A percentile compares a stretch with the other conserved stretches of the same genome.
Evolutionary conservation across 2,888 invertebrate species (phyloP).

Genomic region (Marronus borbonicus): DNA sequence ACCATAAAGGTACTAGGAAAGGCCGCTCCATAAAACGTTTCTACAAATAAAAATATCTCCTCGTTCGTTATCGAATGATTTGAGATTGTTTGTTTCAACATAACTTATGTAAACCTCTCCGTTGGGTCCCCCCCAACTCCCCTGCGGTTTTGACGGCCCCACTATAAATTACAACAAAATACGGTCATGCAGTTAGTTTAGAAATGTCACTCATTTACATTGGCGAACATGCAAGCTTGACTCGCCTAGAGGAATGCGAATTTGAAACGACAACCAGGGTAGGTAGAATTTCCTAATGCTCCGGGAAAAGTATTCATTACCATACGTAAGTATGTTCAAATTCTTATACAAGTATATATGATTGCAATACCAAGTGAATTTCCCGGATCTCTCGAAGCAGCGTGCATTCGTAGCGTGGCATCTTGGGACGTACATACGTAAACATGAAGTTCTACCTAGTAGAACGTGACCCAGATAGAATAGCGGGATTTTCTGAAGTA

Average conservation of each 20-base stretch:
- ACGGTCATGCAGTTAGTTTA: slow-evolving; percentile 12
- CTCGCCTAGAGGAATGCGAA: not conserved
- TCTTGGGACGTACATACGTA: not conserved
- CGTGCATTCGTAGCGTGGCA: not conserved
- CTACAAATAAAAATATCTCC: not conserved
- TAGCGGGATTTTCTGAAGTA: not conserved
- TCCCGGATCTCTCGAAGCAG: not conserved
- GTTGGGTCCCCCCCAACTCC: slow-evolving; percentile 1
- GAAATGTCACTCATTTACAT: slow-evolving; percentile 22
- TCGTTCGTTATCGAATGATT: slow-evolving; percentile 9
- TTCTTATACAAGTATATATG: not conserved
- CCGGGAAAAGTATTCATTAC: not conserved
- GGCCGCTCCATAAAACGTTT: not conserved
- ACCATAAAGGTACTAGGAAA: not conserved
- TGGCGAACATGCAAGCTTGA: slow-evolving; percentile 14
- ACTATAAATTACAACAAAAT: slow-evolving; percentile 7
- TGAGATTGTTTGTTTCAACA: slow-evolving; percentile 12
- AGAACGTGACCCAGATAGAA: not conserved
- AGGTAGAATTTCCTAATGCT: not conserved
- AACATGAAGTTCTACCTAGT: not conserved
- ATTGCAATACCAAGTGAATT: not conserved
- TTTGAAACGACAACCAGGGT: not conserved
- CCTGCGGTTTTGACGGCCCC: not conserved
- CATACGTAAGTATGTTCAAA: not conserved
- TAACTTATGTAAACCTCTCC: slow-evolving; percentile 10